These are phyloP conservation scores for Trichoplax adhaerens DNA, from an alignment of 37 sponge, comb jelly and placozoan species.

Conservation along the genomic window DNA sequence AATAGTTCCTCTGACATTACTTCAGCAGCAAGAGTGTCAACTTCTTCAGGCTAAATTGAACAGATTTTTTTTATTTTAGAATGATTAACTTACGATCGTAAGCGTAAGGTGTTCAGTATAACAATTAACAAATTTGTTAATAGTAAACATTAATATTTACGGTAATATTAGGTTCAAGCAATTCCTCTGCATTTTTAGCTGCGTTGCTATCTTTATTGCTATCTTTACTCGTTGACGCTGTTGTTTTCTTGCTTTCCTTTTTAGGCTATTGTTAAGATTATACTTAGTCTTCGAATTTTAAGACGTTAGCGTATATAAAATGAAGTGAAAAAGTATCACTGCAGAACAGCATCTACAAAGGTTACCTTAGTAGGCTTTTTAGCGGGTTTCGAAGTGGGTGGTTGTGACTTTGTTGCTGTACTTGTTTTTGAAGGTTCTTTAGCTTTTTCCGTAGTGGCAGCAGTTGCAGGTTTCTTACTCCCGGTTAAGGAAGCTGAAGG, in stretches of 20 bases:
- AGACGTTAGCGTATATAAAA: background rate
- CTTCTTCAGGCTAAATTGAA: constrained; percentile 38
- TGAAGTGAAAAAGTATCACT: too few relatives aligned
- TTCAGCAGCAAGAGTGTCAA: constrained; percentile 45
- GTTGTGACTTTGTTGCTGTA: background rate
- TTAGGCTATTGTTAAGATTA: background rate
- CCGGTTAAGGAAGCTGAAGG: constrained; percentile 7
- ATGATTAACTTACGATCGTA: background rate
- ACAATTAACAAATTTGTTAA: background rate
- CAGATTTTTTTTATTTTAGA: constrained; percentile 23
- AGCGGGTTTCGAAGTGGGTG: constrained; percentile 7
- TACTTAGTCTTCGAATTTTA: background rate
- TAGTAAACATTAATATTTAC: constrained; percentile 12
- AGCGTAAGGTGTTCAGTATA: background rate
- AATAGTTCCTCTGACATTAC: constrained; percentile 30
- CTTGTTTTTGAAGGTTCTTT: constrained; percentile 2
- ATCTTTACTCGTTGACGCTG: background rate
- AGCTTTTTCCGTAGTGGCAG: constrained; percentile 3
- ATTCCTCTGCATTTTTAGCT: constrained; percentile 1
- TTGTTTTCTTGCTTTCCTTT: constrained; percentile 19
- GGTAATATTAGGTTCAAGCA: constrained; percentile 28
- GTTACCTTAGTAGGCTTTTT: background rate
- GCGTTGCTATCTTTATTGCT: constrained; percentile 17
- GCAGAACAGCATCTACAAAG: background rate
- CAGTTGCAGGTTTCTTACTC: background rate